Conservation (phyloP, 2,888 invertebrate species). For the Cetonia aurata region DNA sequence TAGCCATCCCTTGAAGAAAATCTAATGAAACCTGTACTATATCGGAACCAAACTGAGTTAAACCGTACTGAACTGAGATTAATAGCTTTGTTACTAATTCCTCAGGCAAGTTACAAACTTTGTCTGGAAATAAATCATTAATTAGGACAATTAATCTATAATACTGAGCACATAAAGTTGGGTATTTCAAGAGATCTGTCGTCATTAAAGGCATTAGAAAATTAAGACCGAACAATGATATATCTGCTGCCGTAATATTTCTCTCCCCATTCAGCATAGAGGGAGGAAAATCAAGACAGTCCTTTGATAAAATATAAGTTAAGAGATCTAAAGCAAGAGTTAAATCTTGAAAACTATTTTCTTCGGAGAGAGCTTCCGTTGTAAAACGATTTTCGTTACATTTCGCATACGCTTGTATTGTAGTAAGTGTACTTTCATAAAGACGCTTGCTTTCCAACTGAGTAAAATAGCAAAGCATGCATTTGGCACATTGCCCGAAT, state of each 20-base stretch:
- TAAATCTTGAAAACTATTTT: conserved; percentile 82
- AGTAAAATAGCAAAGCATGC: conserved; percentile 76
- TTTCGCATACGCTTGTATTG: conserved; percentile 78
- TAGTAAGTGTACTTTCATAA: conserved; percentile 76
- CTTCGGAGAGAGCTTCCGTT: conserved; percentile 76
- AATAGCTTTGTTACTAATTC: conserved; percentile 70
- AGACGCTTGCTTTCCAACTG: conserved; percentile 74
- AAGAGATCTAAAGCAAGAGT: conserved; percentile 84
- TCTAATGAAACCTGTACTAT: conserved; percentile 72
- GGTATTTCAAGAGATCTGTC: conserved; percentile 78
- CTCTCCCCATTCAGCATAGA: conserved; percentile 56
- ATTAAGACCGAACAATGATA: conserved; percentile 77
- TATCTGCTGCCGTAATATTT: conserved; percentile 70
- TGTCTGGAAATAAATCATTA: conserved; percentile 76
- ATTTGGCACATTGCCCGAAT: conserved; percentile 78
- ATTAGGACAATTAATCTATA: conserved; percentile 75
- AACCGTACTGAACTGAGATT: conserved; percentile 72
- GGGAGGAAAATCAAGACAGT: conserved; percentile 63
- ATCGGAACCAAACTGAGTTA: conserved; percentile 72
- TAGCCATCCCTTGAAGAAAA: conserved; percentile 70
- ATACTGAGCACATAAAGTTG: conserved; percentile 74
- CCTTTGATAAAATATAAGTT: conserved; percentile 64
- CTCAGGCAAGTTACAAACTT: conserved; percentile 68
- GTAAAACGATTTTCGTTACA: conserved; percentile 76
- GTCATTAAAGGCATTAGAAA: conserved; percentile 82